Evolutionary conservation across 2,888 invertebrate species (phyloP).

Genomic region (Dusona sp.): DNA sequence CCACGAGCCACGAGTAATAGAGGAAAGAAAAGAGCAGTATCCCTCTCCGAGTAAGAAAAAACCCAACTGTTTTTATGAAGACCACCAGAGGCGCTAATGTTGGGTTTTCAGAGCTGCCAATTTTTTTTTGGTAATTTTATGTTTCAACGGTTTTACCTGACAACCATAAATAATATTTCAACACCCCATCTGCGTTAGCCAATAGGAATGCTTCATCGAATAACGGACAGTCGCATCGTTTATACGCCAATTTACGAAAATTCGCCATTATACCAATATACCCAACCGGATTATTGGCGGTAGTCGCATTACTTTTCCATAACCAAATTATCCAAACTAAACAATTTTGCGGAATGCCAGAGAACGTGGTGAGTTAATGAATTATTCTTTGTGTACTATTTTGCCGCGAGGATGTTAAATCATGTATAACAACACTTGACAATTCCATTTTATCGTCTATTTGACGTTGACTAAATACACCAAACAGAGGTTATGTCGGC

Average conservation of each 20-base stretch:
- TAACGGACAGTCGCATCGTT: slow-evolving; percentile 58
- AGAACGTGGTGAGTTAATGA: slow-evolving; percentile 77
- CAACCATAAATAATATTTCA: background rate
- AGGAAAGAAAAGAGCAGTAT: background rate
- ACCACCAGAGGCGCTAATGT: background rate
- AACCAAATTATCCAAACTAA: slow-evolving; percentile 14
- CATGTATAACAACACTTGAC: background rate
- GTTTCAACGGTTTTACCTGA: background rate
- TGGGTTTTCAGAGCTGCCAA: background rate
- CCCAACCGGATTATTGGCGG: slow-evolving; percentile 71
- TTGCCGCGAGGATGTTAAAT: background rate
- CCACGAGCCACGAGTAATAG: background rate
- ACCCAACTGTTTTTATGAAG: background rate
- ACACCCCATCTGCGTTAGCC: background rate
- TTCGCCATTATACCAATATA: slow-evolving; percentile 66
- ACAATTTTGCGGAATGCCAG: slow-evolving; percentile 76
- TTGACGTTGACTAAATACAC: slow-evolving; percentile 9
- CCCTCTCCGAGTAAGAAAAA: background rate
- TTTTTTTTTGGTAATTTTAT: background rate
- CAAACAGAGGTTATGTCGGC: slow-evolving; percentile 68
- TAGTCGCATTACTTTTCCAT: slow-evolving; percentile 65
- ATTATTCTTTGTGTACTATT: slow-evolving; percentile 12
- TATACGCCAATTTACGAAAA: slow-evolving; percentile 35
- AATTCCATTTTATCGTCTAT: slow-evolving; percentile 15
- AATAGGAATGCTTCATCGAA: background rate